Evolutionary conservation across 2,113 vertebrate species (phyloP).

Genomic region (Strix uralensis): DNA sequence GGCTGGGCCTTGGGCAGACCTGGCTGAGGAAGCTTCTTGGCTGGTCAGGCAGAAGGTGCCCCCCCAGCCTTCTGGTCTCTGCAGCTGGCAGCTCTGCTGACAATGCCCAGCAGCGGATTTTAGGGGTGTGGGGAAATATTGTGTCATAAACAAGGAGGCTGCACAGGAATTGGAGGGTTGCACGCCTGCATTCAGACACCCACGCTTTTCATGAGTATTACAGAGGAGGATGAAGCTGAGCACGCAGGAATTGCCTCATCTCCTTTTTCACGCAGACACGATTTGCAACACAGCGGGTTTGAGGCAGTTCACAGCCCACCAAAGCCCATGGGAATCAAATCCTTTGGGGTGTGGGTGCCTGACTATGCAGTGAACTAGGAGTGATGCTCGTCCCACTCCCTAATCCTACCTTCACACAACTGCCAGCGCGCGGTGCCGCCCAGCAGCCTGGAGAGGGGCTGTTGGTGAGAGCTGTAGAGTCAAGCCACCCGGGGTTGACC

Average conservation of each 20-base stretch:
- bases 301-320: background rate
- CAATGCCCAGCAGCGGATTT: background rate
- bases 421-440: fast-evolving
- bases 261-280: fast-evolving
- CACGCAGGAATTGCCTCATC: background rate
- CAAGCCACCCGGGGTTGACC: fast-evolving
- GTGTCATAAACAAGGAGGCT: background rate
- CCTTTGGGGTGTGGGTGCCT: background rate
- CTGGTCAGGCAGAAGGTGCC: background rate
- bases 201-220: fast-evolving
- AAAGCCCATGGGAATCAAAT: background rate
- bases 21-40: fast-evolving
- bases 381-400: background rate
- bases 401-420: fast-evolving
- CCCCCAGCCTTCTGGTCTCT: background rate
- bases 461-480: background rate
- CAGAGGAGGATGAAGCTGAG: background rate
- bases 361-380: background rate
- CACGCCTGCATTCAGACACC: fast-evolving
- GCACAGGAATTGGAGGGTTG: background rate
- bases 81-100: background rate
- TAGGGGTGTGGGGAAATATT: background rate
- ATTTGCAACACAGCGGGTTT: background rate
- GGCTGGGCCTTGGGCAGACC: background rate
- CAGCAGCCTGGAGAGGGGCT: background rate